phyloP scores from a whole-genome alignment of 2,113 vertebrate species.

The Brachyhypopomus gauderio region DNA sequence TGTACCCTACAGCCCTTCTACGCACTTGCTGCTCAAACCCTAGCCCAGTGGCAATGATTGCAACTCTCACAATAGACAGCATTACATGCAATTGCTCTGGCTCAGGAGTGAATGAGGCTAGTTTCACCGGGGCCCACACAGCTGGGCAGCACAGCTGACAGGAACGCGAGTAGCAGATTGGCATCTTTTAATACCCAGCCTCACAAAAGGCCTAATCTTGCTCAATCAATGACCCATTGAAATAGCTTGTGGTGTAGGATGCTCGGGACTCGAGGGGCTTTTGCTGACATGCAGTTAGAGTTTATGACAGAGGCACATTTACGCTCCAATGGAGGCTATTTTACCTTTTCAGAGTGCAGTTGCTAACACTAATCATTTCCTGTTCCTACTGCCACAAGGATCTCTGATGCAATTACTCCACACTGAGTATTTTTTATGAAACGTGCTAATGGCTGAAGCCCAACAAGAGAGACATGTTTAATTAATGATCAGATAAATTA shows the following conservation, averaged over 20 bases:
- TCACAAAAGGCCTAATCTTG: slow-evolving; percentile 65
- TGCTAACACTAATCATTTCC: slow-evolving; percentile 37
- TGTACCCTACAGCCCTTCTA: not conserved
- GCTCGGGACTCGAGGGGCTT: slow-evolving; percentile 56
- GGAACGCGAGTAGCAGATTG: slow-evolving; percentile 67
- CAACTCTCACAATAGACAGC: slow-evolving; percentile 36
- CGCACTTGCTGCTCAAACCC: slow-evolving; percentile 26
- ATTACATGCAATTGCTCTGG: slow-evolving; percentile 41
- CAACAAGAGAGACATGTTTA: not conserved
- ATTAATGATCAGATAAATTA: not conserved
- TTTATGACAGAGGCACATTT: slow-evolving; percentile 51
- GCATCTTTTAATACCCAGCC: slow-evolving; percentile 71
- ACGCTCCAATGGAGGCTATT: slow-evolving; percentile 43
- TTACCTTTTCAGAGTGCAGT: slow-evolving; percentile 30
- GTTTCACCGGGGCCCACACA: slow-evolving; percentile 57
- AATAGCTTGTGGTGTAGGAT: slow-evolving; percentile 60
- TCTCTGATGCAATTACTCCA: not conserved
- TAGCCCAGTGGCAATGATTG: slow-evolving; percentile 39
- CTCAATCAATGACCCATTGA: slow-evolving; percentile 78
- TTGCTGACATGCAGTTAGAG: slow-evolving; percentile 59
- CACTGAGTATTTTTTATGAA: not conserved
- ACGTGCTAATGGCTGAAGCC: not conserved
- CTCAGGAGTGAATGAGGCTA: slow-evolving; percentile 40
- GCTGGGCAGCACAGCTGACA: slow-evolving; percentile 66
- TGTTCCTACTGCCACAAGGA: slow-evolving; percentile 11